These are phyloP conservation scores for Pandemis corylana DNA, from an alignment of 2,888 invertebrate genomes.

Conservation along the genomic window DNA sequence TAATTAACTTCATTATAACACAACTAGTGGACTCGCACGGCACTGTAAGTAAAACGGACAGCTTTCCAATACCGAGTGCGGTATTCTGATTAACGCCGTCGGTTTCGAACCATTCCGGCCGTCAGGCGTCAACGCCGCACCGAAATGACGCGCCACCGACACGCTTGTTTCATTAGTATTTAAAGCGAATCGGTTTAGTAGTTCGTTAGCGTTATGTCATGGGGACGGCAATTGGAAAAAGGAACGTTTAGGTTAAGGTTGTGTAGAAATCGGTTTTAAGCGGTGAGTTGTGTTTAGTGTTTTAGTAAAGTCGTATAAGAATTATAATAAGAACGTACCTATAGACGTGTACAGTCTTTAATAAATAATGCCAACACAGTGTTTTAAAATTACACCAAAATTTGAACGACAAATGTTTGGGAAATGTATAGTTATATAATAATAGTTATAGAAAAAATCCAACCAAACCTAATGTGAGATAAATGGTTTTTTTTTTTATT, in stretches of 20 bases:
- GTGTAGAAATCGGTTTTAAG: background rate
- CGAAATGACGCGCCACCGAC: conserved; percentile 9
- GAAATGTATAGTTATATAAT: too few species aligned
- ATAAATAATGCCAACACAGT: too few species aligned
- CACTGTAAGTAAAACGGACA: conserved; percentile 13
- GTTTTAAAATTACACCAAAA: too few species aligned
- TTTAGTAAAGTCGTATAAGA: too few species aligned
- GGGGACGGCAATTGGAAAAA: background rate
- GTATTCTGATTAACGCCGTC: conserved; percentile 21
- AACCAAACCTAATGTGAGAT: too few species aligned
- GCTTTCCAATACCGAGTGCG: conserved; percentile 23
- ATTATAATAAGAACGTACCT: too few species aligned
- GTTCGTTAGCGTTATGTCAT: background rate
- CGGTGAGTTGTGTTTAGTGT: background rate
- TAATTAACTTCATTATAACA: background rate
- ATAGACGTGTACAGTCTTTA: too few species aligned
- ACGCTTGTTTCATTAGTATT: conserved; percentile 10
- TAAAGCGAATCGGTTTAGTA: conserved; percentile 4
- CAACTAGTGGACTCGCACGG: background rate
- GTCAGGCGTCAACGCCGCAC: conserved; percentile 19
- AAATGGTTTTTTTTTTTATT: too few species aligned
- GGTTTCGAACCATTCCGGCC: conserved; percentile 3
- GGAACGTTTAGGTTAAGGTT: too few species aligned
- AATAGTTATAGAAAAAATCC: too few species aligned
- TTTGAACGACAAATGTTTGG: too few species aligned